Base-by-base conservation (phyloP, 2,888 invertebrate species). In the Hipparchia sbordonii region DNA sequence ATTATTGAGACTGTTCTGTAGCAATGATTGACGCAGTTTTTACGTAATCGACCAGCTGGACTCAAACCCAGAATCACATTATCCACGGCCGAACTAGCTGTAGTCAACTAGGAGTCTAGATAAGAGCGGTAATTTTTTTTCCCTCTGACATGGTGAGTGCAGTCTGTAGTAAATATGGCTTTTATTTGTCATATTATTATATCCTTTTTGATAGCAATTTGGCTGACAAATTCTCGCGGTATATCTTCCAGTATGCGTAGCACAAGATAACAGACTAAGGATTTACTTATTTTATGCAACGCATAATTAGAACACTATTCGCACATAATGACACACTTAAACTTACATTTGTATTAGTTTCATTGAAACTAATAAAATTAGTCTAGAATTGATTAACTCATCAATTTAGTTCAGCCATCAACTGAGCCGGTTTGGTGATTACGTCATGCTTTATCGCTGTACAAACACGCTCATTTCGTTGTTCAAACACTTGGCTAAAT, bases 381-480 rank as follows among this genome's bases (percentile, higher is more conserved):
- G 13, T 65, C 57, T 65, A 68, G 39, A 52, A 65, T 2, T 65
- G 10, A 65, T 33, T 65, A 33, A 33, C 33, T 51, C 51, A 2
- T 56, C 23, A 70, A 70, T 62, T 62, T 56, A 62, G 70, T 70
- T 46, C 70, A 70, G 54, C 13, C 60, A 57, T 74, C 70, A 72
- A 52, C 61, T 59, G 56, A 72, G 74, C 80, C 79, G 80, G 87
- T 85, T 86, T 87, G 85, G 83, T 77, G 80, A 84, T 77, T 66
- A 84, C 90, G 82, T 90, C 90, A 91, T 88, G 86, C 87, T 2
- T 59, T 67, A 65, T 61, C 60, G 48, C 68, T 56, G n/a, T 57
- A 13, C 70, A 76, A 73, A 75, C 67, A 75, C 66, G 69, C 65
- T 70, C 72, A 61, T 77, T 78, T 78, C 75, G 72, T 76, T 75